Base-by-base conservation (phyloP, 2,113 vertebrate genomes). In the Toxotes chatareus region DNA sequence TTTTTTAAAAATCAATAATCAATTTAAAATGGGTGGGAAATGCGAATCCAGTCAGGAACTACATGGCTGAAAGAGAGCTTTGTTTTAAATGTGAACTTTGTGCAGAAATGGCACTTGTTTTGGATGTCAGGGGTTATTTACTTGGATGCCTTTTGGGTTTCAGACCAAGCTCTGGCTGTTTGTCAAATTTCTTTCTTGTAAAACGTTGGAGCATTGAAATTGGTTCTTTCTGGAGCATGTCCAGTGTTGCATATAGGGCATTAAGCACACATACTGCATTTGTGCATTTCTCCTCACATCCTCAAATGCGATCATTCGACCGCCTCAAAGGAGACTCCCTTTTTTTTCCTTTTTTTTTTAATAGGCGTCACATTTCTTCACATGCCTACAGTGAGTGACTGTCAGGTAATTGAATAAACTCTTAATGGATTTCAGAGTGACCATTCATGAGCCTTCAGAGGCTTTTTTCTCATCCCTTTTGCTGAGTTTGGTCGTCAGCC, bases 71-170 rank as follows among this genome's bases (percentile, higher is more conserved):
- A 91, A 59, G 82, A 61, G 57, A 31, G 27, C 78, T 69, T 89
- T 91, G 87, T 93, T 86, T 77, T 51, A 68, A 82, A 83, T 34
- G 8, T 87, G 81, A 88, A 87, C 88, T 77, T 83, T 85, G 66
- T 76, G 85, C 86, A 76, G 67, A 66, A 82, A 84, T 84, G 79
- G 64, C 63, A 27, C 59, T 86, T 79, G 74, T 86, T 86, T 76
- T 71, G 68, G 51, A 87, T 63, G 59, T 79, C 57, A 51, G 56
- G 59, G 31, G 64, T 78, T 83, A 73, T 86, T 88, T 89, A 80
- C 49, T 86, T 86, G 81, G 64, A 66, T 59, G 70, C 62, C 80
- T 83, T 61, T 75, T 85, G 53, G 14, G 38, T 79, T 80, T 83
- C 36, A 23, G 64, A 63, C 49, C 8, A 53, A 78, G 38, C 38